A percentile compares a stretch with the other conserved stretches of the same genome.
Conservation (phyloP, 1,140 invertebrate genomes). For the Diorhabda carinulata region DNA sequence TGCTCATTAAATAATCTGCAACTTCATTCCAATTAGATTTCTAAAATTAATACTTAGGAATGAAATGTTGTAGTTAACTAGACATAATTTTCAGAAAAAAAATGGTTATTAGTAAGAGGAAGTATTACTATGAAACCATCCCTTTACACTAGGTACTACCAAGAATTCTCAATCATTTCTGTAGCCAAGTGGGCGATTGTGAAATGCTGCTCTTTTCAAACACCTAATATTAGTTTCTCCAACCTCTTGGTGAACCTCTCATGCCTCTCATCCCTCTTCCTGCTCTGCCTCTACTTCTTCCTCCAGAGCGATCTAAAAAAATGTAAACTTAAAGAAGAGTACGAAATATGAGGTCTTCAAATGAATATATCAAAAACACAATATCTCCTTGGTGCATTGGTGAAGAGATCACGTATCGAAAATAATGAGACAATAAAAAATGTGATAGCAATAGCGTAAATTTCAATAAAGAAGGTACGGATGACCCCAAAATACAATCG, state of each 20-base stretch:
- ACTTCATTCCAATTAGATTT: too few relatives aligned
- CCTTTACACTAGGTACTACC: too few relatives aligned
- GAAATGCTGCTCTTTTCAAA: too few relatives aligned
- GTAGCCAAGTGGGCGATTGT: neutral
- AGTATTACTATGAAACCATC: too few relatives aligned
- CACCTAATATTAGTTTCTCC: constrained; percentile 14
- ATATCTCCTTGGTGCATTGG: too few relatives aligned
- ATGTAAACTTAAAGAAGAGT: neutral
- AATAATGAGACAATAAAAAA: neutral
- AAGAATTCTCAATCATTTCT: neutral
- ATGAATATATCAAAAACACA: neutral
- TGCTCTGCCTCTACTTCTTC: constrained; percentile 38
- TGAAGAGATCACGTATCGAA: neutral
- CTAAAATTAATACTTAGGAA: too few relatives aligned
- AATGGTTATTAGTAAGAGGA: too few relatives aligned
- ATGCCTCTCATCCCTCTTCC: constrained; percentile 40
- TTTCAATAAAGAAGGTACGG: too few relatives aligned
- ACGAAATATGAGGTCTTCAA: neutral
- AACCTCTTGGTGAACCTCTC: constrained; percentile 30
- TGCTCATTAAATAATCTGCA: too few relatives aligned
- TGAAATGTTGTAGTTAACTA: too few relatives aligned
- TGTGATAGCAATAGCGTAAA: neutral
- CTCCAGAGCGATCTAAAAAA: constrained; percentile 17
- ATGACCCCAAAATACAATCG: too few relatives aligned
- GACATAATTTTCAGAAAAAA: too few relatives aligned